These are phyloP conservation scores for Panagrolaimus sp. DNA, from an alignment of 1,140 invertebrate species.

Conservation along the genomic window DNA sequence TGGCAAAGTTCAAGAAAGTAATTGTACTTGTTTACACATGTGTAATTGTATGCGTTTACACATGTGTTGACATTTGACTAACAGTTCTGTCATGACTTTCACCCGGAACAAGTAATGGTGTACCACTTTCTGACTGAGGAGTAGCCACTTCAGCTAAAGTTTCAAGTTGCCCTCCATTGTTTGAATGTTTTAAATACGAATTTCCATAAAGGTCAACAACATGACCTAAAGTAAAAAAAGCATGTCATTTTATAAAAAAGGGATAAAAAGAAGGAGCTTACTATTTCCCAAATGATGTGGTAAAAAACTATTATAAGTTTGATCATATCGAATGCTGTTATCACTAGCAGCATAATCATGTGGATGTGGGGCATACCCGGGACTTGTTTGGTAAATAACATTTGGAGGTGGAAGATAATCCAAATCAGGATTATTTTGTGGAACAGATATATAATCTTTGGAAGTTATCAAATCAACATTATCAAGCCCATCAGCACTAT, in stretches of 20 bases:
- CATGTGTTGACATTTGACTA: constrained; percentile 14
- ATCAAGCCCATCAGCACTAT: constrained; percentile 28
- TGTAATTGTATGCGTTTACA: constrained; percentile 14
- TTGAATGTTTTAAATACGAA: constrained; percentile 18
- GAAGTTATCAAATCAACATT: constrained; percentile 19
- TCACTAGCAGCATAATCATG: constrained; percentile 26
- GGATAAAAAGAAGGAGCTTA: constrained; percentile 12
- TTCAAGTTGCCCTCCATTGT: constrained; percentile 28
- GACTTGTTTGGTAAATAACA: constrained; percentile 12
- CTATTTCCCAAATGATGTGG: constrained; percentile 12
- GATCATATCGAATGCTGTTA: constrained; percentile 26
- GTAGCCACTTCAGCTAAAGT: constrained; percentile 47
- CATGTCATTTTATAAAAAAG: neutral
- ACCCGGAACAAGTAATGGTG: constrained; percentile 10
- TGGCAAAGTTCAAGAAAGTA: no score
- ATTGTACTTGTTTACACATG: constrained; percentile 11
- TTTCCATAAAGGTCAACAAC: constrained; percentile 24
- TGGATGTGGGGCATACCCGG: constrained; percentile 2
- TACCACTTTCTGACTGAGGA: constrained; percentile 37
- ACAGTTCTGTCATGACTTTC: constrained; percentile 9
- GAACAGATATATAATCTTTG: constrained; percentile 50
- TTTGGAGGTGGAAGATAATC: constrained; percentile 40
- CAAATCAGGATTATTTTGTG: constrained; percentile 49
- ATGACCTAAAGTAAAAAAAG: neutral
- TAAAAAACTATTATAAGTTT: constrained; percentile 33